Evolutionary conservation across 2,113 vertebrate species (phyloP).

Genomic region (Cynocephalus volans): DNA sequence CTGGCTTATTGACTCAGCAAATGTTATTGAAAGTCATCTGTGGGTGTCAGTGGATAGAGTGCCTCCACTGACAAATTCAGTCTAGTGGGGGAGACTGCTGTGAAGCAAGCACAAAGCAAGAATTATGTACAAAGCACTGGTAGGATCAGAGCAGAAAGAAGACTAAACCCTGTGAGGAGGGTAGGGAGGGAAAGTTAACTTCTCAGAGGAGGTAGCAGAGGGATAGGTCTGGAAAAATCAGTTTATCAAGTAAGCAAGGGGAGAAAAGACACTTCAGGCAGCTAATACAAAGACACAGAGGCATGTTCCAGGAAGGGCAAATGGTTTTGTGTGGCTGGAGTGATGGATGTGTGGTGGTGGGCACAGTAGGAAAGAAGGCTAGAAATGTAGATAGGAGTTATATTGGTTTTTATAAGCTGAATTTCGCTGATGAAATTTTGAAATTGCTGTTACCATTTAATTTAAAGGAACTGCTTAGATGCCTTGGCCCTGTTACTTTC

Average conservation of each 20-base stretch:
- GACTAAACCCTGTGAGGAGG: background rate
- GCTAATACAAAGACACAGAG: background rate
- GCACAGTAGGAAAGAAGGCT: background rate
- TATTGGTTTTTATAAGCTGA: background rate
- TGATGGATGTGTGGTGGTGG: background rate
- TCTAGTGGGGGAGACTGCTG: background rate
- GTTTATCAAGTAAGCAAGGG: background rate
- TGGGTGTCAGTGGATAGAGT: background rate
- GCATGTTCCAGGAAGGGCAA: background rate
- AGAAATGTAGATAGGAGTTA: background rate
- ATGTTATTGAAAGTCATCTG: background rate
- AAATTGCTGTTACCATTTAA: background rate
- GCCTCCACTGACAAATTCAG: background rate
- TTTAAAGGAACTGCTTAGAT: background rate
- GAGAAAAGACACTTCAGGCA: background rate
- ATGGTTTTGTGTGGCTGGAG: background rate
- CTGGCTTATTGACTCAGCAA: background rate
- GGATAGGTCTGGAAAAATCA: background rate
- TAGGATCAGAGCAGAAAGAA: background rate
- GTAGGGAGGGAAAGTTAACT: background rate
- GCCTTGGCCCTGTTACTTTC: background rate
- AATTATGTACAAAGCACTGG: background rate
- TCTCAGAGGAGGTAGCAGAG: background rate
- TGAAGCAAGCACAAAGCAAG: background rate
- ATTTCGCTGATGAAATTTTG: conserved; percentile 14